Percentiles rank a stretch among this genome's conserved stretches.
These are phyloP conservation scores for Pollenia amentaria DNA, from an alignment of 2,888 invertebrate genomes.

Conservation along the genomic window DNA sequence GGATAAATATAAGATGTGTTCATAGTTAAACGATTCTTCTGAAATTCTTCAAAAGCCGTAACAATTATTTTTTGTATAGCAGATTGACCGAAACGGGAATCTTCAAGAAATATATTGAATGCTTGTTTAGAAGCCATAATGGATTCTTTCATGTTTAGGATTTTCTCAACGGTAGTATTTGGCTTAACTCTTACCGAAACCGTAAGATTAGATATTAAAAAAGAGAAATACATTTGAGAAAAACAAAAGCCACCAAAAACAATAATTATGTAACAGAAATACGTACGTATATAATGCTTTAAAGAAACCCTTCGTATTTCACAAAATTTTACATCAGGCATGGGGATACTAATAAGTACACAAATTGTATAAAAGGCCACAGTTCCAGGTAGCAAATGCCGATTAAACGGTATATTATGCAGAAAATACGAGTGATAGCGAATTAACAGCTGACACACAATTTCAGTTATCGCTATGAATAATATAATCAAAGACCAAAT, in stretches of 20 bases:
- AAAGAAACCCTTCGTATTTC: neutral
- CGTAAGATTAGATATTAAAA: conserved; percentile 31
- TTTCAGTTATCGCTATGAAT: neutral
- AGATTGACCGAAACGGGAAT: neutral
- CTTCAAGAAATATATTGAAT: too few relatives aligned
- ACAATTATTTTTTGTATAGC: neutral
- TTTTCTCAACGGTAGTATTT: neutral
- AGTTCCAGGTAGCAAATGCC: conserved; percentile 1
- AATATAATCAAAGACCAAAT: conserved; percentile 3
- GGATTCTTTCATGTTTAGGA: conserved; percentile 3
- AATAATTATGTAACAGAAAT: conserved; percentile 5
- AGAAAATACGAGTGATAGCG: neutral
- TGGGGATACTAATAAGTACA: conserved; percentile 12
- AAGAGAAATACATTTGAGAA: conserved; percentile 38
- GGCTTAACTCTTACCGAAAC: neutral
- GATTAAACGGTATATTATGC: neutral
- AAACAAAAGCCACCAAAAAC: conserved; percentile 18
- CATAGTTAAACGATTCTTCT: conserved; percentile 58
- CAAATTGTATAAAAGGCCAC: conserved; percentile 17
- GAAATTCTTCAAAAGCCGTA: neutral
- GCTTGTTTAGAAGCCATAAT: neutral
- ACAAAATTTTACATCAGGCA: conserved; percentile 25
- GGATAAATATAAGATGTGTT: conserved; percentile 76
- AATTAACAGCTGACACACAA: neutral
- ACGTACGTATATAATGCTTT: neutral